Evolutionary conservation across 2,888 invertebrate genomes (phyloP), one percentile per base, ranked within the genome.

Genomic region (Acrocera orbiculus): DNA sequence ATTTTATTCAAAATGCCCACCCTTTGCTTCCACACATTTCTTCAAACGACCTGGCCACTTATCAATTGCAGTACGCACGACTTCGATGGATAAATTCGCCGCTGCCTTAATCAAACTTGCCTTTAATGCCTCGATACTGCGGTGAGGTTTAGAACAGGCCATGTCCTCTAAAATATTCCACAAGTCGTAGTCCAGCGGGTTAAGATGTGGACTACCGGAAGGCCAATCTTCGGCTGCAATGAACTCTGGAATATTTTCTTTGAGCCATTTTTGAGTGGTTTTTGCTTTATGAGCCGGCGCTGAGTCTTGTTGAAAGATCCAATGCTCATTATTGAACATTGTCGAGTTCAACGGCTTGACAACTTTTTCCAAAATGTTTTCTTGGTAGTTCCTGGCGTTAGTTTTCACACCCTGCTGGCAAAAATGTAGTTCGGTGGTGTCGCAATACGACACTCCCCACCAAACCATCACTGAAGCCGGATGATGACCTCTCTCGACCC

Each of bases 341-440:
- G 28, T 16, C 4, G 16, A 9, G 10, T n/a, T 28, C 2, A 28
- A 16, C 4, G 28, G 28, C 16, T 16, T 28, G 9, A 28, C 16
- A 2, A 16, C 16, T n/a, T 28, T 2, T 17, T 28, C 16, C n/a
- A 28, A 10, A 9, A 28, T 38, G 23, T 33, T 38, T 14, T 32
- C 30, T 37, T 44, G 37, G 32, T 45, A 42, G 24, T 37, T 35
- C 35, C 34, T 39, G 14, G 37, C 38, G 4, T 22, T 30, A 16
- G 40, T 42, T 44, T 47, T 41, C 19, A 42, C 37, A 37, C 16
- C 1, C 33, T 39, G 30, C 34, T 44, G 40, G 24, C 40, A 43
- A 36, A 46, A 46, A 43, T 47, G 39, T 13, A 45, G 37, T 7
- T 41, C 13, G 32, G 39, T 42, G 25, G 35, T 36, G n/a, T 39